Evolutionary conservation across 37 sponge, comb jelly and placozoan genomes (phyloP), one percentile per base, ranked within the genome.

Genomic region (Lycopodina hypogea): DNA sequence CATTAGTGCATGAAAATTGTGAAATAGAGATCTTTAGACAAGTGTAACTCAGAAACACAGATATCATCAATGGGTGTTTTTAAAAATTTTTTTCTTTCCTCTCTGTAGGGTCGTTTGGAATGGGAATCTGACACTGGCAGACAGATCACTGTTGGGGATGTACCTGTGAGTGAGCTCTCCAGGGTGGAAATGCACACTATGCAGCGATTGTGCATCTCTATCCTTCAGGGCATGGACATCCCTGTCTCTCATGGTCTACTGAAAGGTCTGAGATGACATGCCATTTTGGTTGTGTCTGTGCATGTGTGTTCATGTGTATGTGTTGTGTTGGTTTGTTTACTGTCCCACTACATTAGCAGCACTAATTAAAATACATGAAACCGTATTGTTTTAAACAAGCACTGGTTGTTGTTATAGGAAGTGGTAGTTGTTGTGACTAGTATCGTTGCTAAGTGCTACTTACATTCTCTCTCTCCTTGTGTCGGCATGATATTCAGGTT

Each of bases 161-260:
- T 85, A 24, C 3, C 59, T 7, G 28, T 86, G 24, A 62, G 56
- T 23, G 90, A 89, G 12, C 84, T 93, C 1, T 86, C 84, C 6
- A 79, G 79, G 52, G 78, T 84, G 0, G 94, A 93, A 71, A 29
- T 74, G 22, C 51, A 59, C 29, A 77, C 74, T 9, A 51, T 93
- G 3, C 90, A 89, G 53, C 66, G 82, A 45, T 52, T 84, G n/a
- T 84, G 90, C 21, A 56, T 93, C 29, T 74, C 45, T 22, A 56
- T 60, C 1, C 72, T 93, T 8, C 87, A 83, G 58, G 70, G 24
- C 12, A 74, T 86, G 84, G 81, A 86, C 57, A 77, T 93, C 42
- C 68, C 69, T 8, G 78, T 85, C 22, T 81, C 90, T 1, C 68
- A 81, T 37, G 71, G 75, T 18, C 52, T 89, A 22, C 42, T 87